Evolutionary conservation across 2,888 invertebrate genomes (phyloP).

Genomic region (Apamea anceps): DNA sequence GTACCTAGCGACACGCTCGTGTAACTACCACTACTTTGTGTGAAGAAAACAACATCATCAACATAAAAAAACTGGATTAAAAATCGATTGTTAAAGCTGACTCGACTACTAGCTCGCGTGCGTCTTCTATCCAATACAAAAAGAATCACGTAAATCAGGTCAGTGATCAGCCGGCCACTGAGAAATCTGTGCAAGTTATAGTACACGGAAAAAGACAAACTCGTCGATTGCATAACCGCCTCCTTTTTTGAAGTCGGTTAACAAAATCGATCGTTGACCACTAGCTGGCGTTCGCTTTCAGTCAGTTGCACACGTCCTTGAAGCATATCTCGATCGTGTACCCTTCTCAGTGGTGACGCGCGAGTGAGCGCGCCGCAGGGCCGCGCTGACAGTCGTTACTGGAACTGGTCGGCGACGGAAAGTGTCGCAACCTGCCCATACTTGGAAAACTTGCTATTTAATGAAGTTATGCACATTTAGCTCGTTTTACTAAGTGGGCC

Average conservation of each 20-base stretch:
- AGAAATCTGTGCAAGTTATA: too few relatives aligned
- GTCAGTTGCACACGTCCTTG: not conserved
- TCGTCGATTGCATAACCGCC: not conserved
- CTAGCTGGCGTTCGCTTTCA: too few relatives aligned
- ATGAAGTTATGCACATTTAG: constrained; percentile 24
- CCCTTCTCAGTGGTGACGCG: not conserved
- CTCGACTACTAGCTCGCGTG: not conserved
- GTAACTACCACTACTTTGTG: too few relatives aligned
- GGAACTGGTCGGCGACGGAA: constrained; percentile 23
- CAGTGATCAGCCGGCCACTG: not conserved
- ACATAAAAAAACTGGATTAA: too few relatives aligned
- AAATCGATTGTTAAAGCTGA: too few relatives aligned
- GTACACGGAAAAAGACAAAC: not conserved
- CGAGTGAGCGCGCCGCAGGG: not conserved
- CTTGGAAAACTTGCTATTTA: constrained; percentile 4
- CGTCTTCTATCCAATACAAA: not conserved
- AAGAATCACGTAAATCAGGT: not conserved
- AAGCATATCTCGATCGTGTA: not conserved
- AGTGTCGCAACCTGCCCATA: constrained; percentile 13
- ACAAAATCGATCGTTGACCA: not conserved
- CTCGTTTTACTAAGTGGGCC: constrained; percentile 14
- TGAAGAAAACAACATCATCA: too few relatives aligned
- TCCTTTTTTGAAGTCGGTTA: not conserved
- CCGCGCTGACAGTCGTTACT: not conserved
- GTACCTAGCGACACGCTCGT: too few relatives aligned